Conservation (phyloP, 1,140 invertebrate genomes). For the Melitaea cinxia region DNA sequence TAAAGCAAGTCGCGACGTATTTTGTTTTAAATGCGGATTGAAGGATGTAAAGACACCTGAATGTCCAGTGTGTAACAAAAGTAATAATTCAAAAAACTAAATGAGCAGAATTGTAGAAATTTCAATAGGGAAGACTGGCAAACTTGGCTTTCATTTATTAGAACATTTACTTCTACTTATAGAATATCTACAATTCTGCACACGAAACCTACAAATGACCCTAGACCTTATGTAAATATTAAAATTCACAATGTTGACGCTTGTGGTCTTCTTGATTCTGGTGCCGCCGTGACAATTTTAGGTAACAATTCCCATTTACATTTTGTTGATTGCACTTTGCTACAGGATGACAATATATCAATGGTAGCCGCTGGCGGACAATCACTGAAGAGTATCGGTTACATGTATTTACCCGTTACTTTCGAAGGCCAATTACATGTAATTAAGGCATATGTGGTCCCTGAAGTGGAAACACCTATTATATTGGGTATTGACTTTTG, state of each 20-base stretch:
- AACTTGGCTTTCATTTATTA: neutral
- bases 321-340: neutral
- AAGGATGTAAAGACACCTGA: slow-evolving; percentile 30
- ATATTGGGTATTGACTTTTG: slow-evolving; percentile 42
- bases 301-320: slow-evolving; percentile 24
- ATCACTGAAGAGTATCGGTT: slow-evolving; percentile 20
- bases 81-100: slow-evolving; percentile 40
- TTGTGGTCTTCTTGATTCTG: slow-evolving; percentile 33
- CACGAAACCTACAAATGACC: too few relatives aligned
- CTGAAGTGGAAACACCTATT: slow-evolving; percentile 16
- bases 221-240: slow-evolving; percentile 5
- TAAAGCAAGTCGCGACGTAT: slow-evolving; percentile 1
- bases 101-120: neutral
- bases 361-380: slow-evolving; percentile 21
- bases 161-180: neutral
- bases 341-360: slow-evolving; percentile 1
- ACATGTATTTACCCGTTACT: slow-evolving; percentile 26
- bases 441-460: slow-evolving; percentile 30
- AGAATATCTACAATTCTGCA: neutral
- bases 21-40: slow-evolving; percentile 38
- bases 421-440: slow-evolving; percentile 24
- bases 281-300: slow-evolving; percentile 33
- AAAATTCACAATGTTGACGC: neutral
- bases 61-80: slow-evolving; percentile 35
- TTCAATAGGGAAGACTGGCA: neutral